Evolutionary conservation across 1,140 invertebrate species (phyloP), one percentile per base, ranked within the genome.

Genomic region (Drosophila littoralis): DNA sequence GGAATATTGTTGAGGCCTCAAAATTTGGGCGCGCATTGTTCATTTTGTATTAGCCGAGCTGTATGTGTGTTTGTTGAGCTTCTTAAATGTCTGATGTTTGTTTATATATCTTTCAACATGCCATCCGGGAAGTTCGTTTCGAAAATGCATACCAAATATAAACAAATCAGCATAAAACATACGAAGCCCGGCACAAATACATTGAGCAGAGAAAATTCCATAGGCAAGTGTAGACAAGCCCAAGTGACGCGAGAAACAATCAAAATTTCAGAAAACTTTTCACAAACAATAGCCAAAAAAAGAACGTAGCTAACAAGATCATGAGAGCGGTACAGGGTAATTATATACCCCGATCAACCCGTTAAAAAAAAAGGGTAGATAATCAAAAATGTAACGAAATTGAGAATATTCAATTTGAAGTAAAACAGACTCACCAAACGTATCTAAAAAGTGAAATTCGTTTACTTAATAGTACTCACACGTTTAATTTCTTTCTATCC

Each of bases 91-190:
- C 69, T 69, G 69, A 60, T 81, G 64, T 81, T 88, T 89, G 80
- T 89, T 89, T 89, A 90, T 89, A 89, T 89, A 90, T 90, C 84
- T 90, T 73, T 89, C 84, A 90, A 74, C 84, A 76, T 90, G 77
- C 85, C 85, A 89, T 89, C 84, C 84, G 84, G 84, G 84, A 89
- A 89, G 84, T 89, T 84, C 79, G 81, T 89, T 89, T 89, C 85
- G 77, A 90, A 86, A 86, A 85, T 77, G 73, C 69, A 85, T 85
- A 85, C 68, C 60, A 78, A 88, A 81, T 71, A 90, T 89, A 89
- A 89, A 89, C 84, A 89, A 89, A 89, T 89, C 84, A 89, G 77
- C 77, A 89, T 90, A 90, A 89, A 90, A 81, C 85, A 84, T 81
- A 69, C 72, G 59, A 72, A 61, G 51, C 77, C 36, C 51, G 45